Evolutionary conservation across 2,888 invertebrate species (phyloP).

Genomic region (Dasypolia templi): DNA sequence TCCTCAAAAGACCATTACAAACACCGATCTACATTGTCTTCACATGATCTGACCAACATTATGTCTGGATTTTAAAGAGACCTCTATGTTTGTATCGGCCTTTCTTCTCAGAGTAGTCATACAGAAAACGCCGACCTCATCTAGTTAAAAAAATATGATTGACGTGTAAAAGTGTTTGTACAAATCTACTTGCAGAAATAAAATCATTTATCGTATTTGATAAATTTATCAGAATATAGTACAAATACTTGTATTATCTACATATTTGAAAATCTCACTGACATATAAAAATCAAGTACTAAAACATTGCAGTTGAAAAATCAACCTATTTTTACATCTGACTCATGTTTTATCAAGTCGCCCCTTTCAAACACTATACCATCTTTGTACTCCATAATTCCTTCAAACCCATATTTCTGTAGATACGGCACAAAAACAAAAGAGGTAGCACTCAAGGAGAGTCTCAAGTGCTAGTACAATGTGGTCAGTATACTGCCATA

Average conservation of each 20-base stretch:
- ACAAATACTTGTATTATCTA: neutral
- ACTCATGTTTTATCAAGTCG: neutral
- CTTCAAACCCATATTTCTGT: slow-evolving; percentile 31
- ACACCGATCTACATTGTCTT: too few relatives aligned
- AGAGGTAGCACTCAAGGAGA: slow-evolving; percentile 60
- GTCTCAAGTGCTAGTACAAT: slow-evolving; percentile 67
- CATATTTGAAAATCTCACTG: neutral
- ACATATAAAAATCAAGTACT: neutral
- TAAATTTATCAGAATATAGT: neutral
- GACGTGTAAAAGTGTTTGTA: too few relatives aligned
- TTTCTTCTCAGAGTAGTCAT: too few relatives aligned
- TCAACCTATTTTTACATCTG: neutral
- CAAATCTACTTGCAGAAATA: too few relatives aligned
- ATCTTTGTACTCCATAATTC: neutral
- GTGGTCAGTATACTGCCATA: slow-evolving; percentile 71
- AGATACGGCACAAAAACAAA: slow-evolving; percentile 53
- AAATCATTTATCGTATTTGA: too few relatives aligned
- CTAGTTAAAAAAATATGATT: too few relatives aligned
- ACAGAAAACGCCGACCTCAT: too few relatives aligned
- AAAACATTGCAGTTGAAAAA: neutral
- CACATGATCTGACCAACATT: too few relatives aligned
- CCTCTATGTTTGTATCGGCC: too few relatives aligned
- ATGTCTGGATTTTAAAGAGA: too few relatives aligned
- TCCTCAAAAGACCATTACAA: too few relatives aligned
- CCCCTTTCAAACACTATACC: neutral